Base-by-base conservation (phyloP, 2,888 invertebrate genomes). In the Rhamnusium bicolor region DNA sequence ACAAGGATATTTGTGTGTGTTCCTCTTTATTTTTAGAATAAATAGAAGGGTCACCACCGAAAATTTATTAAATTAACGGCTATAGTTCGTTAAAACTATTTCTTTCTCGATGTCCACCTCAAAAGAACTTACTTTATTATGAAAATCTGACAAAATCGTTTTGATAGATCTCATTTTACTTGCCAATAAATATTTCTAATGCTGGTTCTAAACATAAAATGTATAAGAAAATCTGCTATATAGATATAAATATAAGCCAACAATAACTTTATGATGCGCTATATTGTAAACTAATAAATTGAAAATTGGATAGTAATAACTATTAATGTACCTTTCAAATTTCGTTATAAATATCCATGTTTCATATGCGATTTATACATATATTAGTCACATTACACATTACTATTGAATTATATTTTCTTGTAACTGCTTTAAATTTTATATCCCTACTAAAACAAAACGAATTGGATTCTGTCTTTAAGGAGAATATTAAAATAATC, bases 221-320 rank as follows among this genome's bases (percentile, higher is more conserved):
- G 29, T 10, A 32, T 6, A 58, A 47, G 47, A 47, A 3, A 12
- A 19, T 18, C 32, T 29, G 24, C 12, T 24, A 56, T n/a, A 56
- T 27, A 24, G 14, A 14, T n/a, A 18, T 32, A 58, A 58, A 53
- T 40, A 61, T 40, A 24, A 49, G 49, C 29, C 10, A 29, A 32
- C 29, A 32, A 63, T 40, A 40, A 63, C 62, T 65, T 54, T 54
- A 65, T 18, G 18, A 53, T 14, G 21, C 12, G 12, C 12, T 19
- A 16, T 65, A 27, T 12, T 65, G 21, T 51, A 65, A 65, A 65
- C 65, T 53, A 54, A 65, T 65, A 53, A 65, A 53, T 53, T 53
- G 40, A 53, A 53, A 32, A 12, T 32, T 12, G 16, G n/a, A 18
- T 54, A 53, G 12, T 54, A 65, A 65, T 54, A 65, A 32, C 29